Base-by-base conservation (phyloP, 2,888 invertebrate species). In the Auanema sp. region DNA sequence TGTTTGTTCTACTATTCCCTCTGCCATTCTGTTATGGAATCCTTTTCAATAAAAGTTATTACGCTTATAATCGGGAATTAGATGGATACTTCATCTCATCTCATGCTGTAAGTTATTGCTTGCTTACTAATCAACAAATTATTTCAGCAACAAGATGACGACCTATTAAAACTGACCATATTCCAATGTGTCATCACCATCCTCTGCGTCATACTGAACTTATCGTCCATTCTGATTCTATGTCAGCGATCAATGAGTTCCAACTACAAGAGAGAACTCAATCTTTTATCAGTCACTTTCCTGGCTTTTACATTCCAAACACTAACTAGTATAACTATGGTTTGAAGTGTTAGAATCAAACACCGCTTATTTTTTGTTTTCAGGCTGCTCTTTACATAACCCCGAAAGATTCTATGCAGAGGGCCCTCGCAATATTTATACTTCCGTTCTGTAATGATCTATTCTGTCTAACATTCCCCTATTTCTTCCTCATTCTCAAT, bases 181-280 rank as follows among this genome's bases (percentile, higher is more conserved):
- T 62, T 62, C 51, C 41, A 56, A 21, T 62, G 62, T 16, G 51
- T 52, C n/a, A 41, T 62, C 12, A 57, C 62, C 12, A 42, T 62
- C 10, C 21, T 57, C n/a, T 33, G 62, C 23, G 57, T 62, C 1
- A 14, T 62, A 24, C 43, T 50, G 14, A 62, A 62, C 56, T 25
- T 50, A 2, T 52, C 62, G 0, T 49, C 62, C 14, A 51, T 62
- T 21, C 18, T 57, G 16, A 49, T 57, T 56, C 50, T 62, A 11
- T 62, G 62, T 40, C 47, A 41, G 41, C 47, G 62, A 50, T 62
- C 62, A 8, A 57, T 62, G 62, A 62, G 62, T 47, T 62, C 62
- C 23, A 62, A 62, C 62, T 62, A 62, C 16, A 40, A 50, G 51
- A 16, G 62, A 25, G 57, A 62, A 40, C 23, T 56, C 12, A 42